Base-by-base conservation (phyloP, 2,888 invertebrate species). In the Dilophus febrilis region DNA sequence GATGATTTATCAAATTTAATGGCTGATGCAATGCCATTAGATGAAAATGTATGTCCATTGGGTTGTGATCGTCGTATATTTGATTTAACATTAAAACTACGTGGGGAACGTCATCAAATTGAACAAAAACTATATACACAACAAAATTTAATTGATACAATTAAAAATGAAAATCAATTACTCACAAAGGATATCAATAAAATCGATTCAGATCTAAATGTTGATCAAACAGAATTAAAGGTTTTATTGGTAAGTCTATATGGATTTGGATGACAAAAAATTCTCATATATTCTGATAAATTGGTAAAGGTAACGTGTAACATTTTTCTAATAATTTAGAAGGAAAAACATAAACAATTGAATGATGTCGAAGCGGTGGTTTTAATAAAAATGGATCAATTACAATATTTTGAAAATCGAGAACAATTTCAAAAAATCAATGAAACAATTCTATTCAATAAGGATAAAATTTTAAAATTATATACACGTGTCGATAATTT, bases 291-390 rank as follows among this genome's bases (percentile, higher is more conserved):
- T n/a, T n/a, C n/a, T n/a, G n/a, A n/a, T n/a, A n/a, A n/a, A n/a
- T n/a, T n/a, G n/a, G n/a, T n/a, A n/a, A n/a, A n/a, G n/a, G n/a
- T n/a, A n/a, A n/a, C n/a, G n/a, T n/a, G n/a, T n/a, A n/a, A n/a
- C n/a, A n/a, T n/a, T n/a, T n/a, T n/a, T 35, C 22, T 8, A 12
- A 6, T n/a, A n/a, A n/a, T n/a, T n/a, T 22, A 84, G 79, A 65
- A 70, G 51, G 72, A 77, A 55, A 75, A 82, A 58, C 88, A 88
- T 58, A 68, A 67, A 43, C 69, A 77, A 53, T 59, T 91, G 53
- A 90, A 90, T 52, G 74, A 84, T 41, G 73, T 90, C 3, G 72
- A 78, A 38, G 68, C 74, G 42, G 71, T 77, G 3, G 69, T 82
- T 1, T 61, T 83, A 7, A 51, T 86, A 17, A 72, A 72, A 27